Evolutionary conservation across 2,113 vertebrate genomes (phyloP), one percentile per base, ranked within the genome.

Genomic region (Gavia stellata): DNA sequence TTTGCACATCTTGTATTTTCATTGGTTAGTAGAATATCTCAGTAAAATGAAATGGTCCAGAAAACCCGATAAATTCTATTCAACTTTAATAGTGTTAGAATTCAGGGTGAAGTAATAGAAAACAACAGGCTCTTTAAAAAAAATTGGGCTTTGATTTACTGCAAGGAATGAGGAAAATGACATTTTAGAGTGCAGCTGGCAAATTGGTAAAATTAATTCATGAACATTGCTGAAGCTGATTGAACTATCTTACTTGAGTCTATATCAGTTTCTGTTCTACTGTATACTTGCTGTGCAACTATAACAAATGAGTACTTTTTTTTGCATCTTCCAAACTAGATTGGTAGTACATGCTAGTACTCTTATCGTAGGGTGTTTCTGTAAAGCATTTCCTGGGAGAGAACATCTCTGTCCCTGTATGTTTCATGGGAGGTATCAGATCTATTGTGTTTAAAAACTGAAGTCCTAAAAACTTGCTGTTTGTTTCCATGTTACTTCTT

Each of bases 1-100:
- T 91, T 88, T 42, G 75, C 15, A 7, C 0, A 0, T 47, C 0
- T 1, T 40, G 38, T 62, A 0, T 72, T 85, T 82, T 67, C 14
- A 4, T 14, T 36, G 44, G 15, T 87, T 16, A 8, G 12, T n/a
- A n/a, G 14, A 52, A 6, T 61, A n/a, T 65, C 33, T 2, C 17
- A 18, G 17, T 79, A 21, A 90, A 82, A 58, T 33, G 18, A 62
- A 79, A 53, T 59, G 12, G 10, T 26, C 55, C 28, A 40, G 85
- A 44, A 77, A 78, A 71, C 4, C 7, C 81, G 50, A 12, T 80
- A 44, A 58, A 70, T 55, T 62, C n/a, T 28, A 4, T 61, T 88
- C 4, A 2, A 49, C 21, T 42, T 45, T 15, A 23, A 3, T 25
- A 26, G 24, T 71, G 38, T 44, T 86, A 71, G 29, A 77, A 40